Base-by-base conservation (phyloP, 1,140 invertebrate species). In the Temnothorax nylanderi region DNA sequence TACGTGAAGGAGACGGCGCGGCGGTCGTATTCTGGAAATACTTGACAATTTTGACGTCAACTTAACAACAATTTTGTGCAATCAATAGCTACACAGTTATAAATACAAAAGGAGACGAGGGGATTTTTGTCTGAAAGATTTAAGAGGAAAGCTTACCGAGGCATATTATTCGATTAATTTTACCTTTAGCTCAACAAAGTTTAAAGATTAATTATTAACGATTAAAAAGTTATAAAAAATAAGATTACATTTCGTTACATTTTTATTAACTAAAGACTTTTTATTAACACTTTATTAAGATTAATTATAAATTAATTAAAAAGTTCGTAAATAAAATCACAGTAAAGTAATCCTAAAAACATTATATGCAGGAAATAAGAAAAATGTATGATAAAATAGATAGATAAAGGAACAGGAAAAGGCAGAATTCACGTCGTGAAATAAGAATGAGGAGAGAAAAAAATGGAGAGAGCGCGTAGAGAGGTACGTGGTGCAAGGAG, bases 391-490 rank as follows among this genome's bases (percentile, higher is more conserved):
- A 62, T 72, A 58, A n/a, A n/a, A 67, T 34, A 56, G 64, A 47
- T 6, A 16, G 44, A 51, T 51, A 47, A 54, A n/a, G n/a, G 6
- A 41, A 4, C 21, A 49, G 37, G 21, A 56, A 37, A 60, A 26
- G 41, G 37, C 62, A 51, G 34, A 84, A 32, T 60, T 74, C 13
- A 51, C n/a, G 26, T 13, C 10, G 44, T 34, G 10, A 44, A 74
- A 84, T 72, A 84, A 64, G 11, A 60, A 74, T 37, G 34, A 60
- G 18, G 13, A 5, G 18, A n/a, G 6, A 13, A 67, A 64, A 67
- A 67, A 41, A 67, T 67, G 67, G 37, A 58, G 64, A 51, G 10
- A 67, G 86, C 81, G 81, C 26, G 26, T 26, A 64, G 37, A 34
- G 21, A 11, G 8, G 16, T 37, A 49, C 18, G 51, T 51, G 49